Conservation (phyloP, 2,113 vertebrate genomes). For the Eolophus roseicapilla region DNA sequence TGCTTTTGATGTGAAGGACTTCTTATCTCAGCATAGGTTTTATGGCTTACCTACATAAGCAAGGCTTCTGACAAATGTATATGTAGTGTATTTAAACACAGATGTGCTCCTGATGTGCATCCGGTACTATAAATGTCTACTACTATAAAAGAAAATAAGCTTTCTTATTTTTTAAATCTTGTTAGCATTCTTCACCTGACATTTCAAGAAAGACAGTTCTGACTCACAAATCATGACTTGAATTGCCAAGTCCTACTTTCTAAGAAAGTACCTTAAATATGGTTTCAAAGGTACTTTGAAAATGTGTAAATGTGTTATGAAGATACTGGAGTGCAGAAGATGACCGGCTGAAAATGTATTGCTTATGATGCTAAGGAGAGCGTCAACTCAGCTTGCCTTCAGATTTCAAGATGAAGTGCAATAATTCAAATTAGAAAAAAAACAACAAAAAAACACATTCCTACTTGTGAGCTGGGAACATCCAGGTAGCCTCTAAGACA, state of each 20-base stretch:
- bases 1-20: neutral
- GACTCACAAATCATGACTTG: neutral
- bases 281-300: neutral
- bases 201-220: neutral
- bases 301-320: neutral
- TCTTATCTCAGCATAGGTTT: neutral
- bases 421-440: neutral
- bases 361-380: neutral
- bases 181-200: neutral
- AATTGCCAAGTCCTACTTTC: neutral
- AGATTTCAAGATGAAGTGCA: neutral
- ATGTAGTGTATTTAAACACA: neutral
- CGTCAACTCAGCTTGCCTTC: neutral
- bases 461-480: neutral
- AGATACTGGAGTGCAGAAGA: neutral
- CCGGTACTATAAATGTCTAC: neutral
- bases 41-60: neutral
- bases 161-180: neutral
- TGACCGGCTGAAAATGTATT: neutral
- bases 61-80: neutral
- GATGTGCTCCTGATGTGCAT: neutral
- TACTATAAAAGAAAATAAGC: neutral
- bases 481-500: neutral
- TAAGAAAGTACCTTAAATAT: neutral
- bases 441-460: neutral